Evolutionary conservation across 2,797 vertebrate genomes (phyloP), one percentile per base, ranked within the genome.

Genomic region (Champsocephalus esox): DNA sequence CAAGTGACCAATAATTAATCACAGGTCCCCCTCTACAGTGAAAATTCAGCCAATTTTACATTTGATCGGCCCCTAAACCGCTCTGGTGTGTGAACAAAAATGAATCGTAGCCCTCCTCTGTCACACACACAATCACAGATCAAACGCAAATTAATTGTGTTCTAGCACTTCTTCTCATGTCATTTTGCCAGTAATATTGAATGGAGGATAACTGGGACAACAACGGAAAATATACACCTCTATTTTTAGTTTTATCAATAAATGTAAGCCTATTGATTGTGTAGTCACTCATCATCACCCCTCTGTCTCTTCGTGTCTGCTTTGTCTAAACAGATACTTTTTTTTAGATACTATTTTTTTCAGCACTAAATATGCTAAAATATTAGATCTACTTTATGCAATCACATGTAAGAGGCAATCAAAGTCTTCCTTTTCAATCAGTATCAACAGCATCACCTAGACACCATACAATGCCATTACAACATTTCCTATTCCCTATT

Each of bases 401-500:
- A 48, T 3, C 16, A 48, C 19, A 64, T 43, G 12, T 9, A 41
- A 13, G 12, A 59, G 14, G 4, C 9, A 60, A 28, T 51, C 45
- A 9, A 11, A 14, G 16, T 38, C 3, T 13, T 67, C 41, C 43
- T 17, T 24, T 7, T 19, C 17, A 46, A 49, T 57, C 14, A 32
- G 9, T 66, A 45, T 64, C 72, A 87, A 82, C 48, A 86, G 85
- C 85, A 81, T 65, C 88, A 84, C 50, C 83, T 87, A 86, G 74
- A 16, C n/a, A 61, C 24, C 46, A 32, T 32, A 10, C 1, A 41
- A 10, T 50, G 67, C 19, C 57, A 89, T 61, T 88, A 61, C 88
- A 86, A 24, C 41, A 55, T 24, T 51, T 19, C 49, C 5, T 1
- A 14, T 34, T 46, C 1, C 12, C 21, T 5, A 28, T 11, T 51